Base-by-base conservation (phyloP, 2,797 vertebrate genomes). In the Lacerta viridis region DNA sequence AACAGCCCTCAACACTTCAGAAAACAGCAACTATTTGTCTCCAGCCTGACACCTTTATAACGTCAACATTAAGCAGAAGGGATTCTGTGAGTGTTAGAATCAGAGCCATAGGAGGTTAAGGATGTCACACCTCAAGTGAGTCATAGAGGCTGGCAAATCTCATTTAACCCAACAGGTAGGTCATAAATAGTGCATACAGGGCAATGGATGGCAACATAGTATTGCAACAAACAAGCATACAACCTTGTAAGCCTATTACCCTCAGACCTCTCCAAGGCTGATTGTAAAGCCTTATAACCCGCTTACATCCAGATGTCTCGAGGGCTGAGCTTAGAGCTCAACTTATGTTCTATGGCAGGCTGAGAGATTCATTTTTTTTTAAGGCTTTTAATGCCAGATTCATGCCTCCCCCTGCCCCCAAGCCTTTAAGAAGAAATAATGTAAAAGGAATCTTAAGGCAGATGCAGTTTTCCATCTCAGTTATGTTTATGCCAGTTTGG, bases 201-300 rank as follows among this genome's bases (percentile, higher is more conserved):
- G 11, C 68, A 72, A 83, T 69, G 69, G 15, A 69, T n/a, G 50
- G 23, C 11, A 83, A 25, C 55, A 74, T 36, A 29, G 5, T 36
- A 61, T 39, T 75, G 83, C 33, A 69, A 86, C 68, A 69, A n/a
- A 78, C 78, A 79, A 15, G n/a, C 43, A 43, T n/a, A 61, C 17
- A 17, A 41, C 13, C 29, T 68, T 85, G 61, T 55, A 85, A 85
- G 71, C 36, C 59, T 78, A 68, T 68, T 68, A 68, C 9, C 9
- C 29, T 61, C 55, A n/a, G 64, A 9, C 23, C 39, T 36, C 64
- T 68, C 41, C n/a, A 79, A 15, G 64, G 43, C 43, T n/a, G 41
- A 66, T 18, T 61, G 27, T n/a, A 85, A 64, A n/a, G 36, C 69
- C 72, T 85, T 43, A n/a, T 85, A 77, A 78, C 29, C 39, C 36